Percentiles rank a stretch among this genome's conserved stretches.
Evolutionary conservation across 2,113 vertebrate genomes (phyloP).

Genomic region (Spea bombifrons): DNA sequence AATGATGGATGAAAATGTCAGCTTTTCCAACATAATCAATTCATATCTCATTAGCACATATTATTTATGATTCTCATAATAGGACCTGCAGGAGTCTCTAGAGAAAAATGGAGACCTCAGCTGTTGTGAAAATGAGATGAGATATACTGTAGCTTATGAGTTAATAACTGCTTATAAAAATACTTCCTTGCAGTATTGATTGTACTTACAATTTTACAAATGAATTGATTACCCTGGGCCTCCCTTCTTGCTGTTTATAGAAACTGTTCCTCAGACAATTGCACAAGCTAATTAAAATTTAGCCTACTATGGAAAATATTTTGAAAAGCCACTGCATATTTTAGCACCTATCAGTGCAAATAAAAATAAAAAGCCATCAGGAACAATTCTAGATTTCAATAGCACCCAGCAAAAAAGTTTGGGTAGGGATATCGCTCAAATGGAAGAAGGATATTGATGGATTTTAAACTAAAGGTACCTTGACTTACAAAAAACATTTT

Average conservation of each 20-base stretch:
- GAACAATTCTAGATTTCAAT: too few relatives aligned
- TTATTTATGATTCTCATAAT: conserved; percentile 95
- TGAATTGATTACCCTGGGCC: conserved; percentile 66
- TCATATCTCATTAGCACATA: conserved; percentile 93
- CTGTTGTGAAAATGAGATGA: conserved; percentile 94
- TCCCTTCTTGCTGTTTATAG: conserved; percentile 53
- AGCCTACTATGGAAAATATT: conserved; percentile 45
- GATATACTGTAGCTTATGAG: conserved; percentile 98
- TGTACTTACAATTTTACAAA: conserved; percentile 74
- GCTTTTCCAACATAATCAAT: conserved; percentile 90
- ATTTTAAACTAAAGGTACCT: too few relatives aligned
- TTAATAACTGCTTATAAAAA: conserved; percentile 98
- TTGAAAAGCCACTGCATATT: neutral
- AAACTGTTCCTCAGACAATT: conserved; percentile 54
- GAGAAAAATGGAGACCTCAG: conserved; percentile 76
- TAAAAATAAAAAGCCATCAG: neutral
- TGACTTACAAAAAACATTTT: too few relatives aligned
- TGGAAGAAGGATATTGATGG: too few relatives aligned
- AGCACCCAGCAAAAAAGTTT: too few relatives aligned
- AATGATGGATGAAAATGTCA: conserved; percentile 91
- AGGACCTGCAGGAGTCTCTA: conserved; percentile 73
- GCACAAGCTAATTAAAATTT: conserved; percentile 55
- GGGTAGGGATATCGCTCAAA: too few relatives aligned
- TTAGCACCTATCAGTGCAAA: neutral
- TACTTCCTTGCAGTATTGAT: conserved; percentile 87